Evolutionary conservation across 2,888 invertebrate genomes (phyloP).

Genomic region (Phyto melanocephala): DNA sequence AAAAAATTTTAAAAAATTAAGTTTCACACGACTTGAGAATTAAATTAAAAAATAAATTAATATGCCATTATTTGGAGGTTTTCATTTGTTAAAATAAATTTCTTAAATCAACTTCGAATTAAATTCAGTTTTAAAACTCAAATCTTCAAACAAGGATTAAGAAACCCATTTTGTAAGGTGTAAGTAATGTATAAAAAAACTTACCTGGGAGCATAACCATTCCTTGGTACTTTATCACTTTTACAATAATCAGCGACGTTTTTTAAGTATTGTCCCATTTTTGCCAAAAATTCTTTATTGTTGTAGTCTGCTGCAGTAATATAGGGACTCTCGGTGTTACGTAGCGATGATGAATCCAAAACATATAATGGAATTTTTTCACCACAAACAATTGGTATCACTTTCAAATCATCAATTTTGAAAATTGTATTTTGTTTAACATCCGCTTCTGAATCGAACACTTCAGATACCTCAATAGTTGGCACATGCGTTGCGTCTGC

Average conservation of each 20-base stretch:
- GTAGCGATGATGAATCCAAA: constrained; percentile 66
- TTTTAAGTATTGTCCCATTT: constrained; percentile 61
- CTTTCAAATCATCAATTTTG: constrained; percentile 64
- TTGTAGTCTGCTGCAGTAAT: constrained; percentile 66
- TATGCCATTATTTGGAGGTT: too few species aligned
- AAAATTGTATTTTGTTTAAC: constrained; percentile 41
- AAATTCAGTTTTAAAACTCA: too few species aligned
- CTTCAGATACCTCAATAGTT: background rate
- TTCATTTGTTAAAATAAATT: too few species aligned
- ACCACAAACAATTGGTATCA: constrained; percentile 66
- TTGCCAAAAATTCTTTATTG: constrained; percentile 54
- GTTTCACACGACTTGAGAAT: too few species aligned
- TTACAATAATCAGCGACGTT: constrained; percentile 64
- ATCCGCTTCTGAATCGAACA: background rate
- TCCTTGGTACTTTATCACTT: constrained; percentile 32
- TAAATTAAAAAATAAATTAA: too few species aligned
- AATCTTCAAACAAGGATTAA: too few species aligned
- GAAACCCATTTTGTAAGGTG: background rate
- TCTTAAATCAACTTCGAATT: too few species aligned
- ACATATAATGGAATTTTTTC: constrained; percentile 64
- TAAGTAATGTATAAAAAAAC: background rate
- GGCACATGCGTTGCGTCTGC: background rate
- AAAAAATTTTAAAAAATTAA: too few species aligned
- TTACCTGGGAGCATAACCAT: constrained; percentile 67
- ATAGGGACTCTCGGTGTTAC: constrained; percentile 57